Conservation (phyloP, 2,113 vertebrate genomes). For the Archilochus colubris region DNA sequence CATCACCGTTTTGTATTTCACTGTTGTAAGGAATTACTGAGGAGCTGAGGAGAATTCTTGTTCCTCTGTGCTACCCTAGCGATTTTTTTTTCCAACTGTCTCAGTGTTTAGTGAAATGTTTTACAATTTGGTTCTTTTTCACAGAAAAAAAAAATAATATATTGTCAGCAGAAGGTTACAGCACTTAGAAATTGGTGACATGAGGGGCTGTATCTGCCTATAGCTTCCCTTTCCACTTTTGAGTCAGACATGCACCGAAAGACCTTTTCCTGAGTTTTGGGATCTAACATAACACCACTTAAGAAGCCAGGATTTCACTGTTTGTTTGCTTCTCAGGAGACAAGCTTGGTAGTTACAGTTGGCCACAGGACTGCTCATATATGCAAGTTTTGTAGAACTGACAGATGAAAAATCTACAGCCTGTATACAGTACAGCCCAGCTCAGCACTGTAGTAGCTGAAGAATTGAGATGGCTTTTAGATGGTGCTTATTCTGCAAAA, state of each 20-base stretch:
- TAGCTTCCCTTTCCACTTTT: background rate
- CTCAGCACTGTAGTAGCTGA: background rate
- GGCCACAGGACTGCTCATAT: background rate
- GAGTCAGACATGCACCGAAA: background rate
- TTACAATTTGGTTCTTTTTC: background rate
- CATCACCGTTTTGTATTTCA: background rate
- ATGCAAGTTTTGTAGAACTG: background rate
- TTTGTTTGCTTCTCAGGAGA: background rate
- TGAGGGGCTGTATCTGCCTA: background rate
- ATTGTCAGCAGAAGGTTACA: background rate
- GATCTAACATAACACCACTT: background rate
- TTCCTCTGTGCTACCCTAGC: background rate
- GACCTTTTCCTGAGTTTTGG: background rate
- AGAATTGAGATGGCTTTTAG: background rate
- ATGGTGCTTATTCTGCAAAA: background rate
- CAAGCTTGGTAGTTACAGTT: background rate
- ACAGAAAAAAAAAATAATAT: background rate
- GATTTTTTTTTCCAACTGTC: background rate
- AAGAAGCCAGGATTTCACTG: background rate
- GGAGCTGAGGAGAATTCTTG: background rate
- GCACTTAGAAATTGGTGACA: background rate
- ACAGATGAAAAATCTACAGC: background rate
- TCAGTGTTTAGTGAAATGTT: background rate
- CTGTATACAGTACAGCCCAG: fast-evolving
- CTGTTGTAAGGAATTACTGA: background rate